Evolutionary conservation across 2,113 vertebrate species (phyloP).

Genomic region (Rhinolophus ferrumequinum): DNA sequence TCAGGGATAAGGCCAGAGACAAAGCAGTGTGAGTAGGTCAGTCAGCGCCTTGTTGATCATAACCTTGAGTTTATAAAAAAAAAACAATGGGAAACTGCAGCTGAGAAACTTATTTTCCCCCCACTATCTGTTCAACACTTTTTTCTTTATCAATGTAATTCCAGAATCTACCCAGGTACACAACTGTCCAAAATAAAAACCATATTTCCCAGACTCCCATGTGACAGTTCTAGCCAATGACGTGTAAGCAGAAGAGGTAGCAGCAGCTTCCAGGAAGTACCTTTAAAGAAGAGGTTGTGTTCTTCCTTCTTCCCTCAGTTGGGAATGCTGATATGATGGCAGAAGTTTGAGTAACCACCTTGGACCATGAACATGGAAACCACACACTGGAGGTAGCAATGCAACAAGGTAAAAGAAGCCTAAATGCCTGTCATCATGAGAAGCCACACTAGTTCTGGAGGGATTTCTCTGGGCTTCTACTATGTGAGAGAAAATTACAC

Average conservation of each 20-base stretch:
- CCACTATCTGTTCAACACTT: not conserved
- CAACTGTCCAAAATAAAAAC: not conserved
- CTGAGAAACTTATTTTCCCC: not conserved
- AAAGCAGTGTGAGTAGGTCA: not conserved
- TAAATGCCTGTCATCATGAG: not conserved
- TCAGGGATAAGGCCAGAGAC: not conserved
- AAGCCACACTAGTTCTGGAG: not conserved
- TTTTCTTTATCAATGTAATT: not conserved
- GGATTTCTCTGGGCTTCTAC: not conserved
- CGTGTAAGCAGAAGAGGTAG: not conserved
- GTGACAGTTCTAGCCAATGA: not conserved
- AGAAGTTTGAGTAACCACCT: not conserved
- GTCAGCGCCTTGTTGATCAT: not conserved
- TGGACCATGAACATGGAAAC: not conserved
- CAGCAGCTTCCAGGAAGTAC: not conserved
- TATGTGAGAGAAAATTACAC: not conserved
- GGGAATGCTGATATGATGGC: not conserved
- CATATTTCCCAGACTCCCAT: conserved; percentile 10
- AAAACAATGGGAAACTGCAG: not conserved
- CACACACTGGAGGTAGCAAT: not conserved
- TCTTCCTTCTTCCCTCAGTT: not conserved
- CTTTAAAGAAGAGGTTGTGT: not conserved
- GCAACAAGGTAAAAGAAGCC: not conserved
- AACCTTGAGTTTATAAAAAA: not conserved
- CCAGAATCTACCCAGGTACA: not conserved